These are phyloP conservation scores for Aphodius sticticus DNA, from an alignment of 2,888 invertebrate genomes.

Conservation along the genomic window DNA sequence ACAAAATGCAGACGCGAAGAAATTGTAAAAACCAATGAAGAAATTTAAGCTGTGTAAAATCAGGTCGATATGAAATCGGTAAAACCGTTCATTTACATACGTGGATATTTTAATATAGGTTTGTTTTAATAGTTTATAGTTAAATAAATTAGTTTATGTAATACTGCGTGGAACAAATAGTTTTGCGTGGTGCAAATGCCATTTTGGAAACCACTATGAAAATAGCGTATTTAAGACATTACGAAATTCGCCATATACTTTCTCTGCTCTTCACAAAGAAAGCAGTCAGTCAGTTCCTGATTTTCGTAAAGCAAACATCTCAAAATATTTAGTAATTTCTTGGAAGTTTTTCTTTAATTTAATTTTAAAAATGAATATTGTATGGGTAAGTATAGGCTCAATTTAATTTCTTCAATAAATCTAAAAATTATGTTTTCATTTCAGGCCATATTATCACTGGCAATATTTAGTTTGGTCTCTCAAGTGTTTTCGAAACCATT, in stretches of 20 bases:
- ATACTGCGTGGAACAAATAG: neutral
- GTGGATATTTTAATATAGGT: neutral
- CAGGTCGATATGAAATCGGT: neutral
- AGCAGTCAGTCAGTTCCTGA: neutral
- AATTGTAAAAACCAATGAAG: neutral
- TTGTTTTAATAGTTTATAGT: no score
- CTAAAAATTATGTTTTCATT: slow-evolving; percentile 8
- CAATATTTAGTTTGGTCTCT: slow-evolving; percentile 16
- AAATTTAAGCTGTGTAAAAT: neutral
- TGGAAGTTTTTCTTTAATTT: neutral
- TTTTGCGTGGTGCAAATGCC: neutral
- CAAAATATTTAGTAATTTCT: neutral
- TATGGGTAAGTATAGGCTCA: neutral
- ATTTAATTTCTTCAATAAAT: neutral
- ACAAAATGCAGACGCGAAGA: neutral
- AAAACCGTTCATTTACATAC: neutral
- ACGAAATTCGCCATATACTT: neutral
- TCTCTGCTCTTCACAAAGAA: neutral
- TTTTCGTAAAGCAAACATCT: neutral
- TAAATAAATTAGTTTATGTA: neutral
- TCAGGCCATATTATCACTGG: neutral
- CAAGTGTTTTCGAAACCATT: slow-evolving; percentile 18
- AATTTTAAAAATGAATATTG: neutral
- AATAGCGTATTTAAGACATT: neutral
- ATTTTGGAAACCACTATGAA: neutral